phyloP scores from a whole-genome alignment of 2,113 vertebrate genomes.

The Cisticola juncidis region DNA sequence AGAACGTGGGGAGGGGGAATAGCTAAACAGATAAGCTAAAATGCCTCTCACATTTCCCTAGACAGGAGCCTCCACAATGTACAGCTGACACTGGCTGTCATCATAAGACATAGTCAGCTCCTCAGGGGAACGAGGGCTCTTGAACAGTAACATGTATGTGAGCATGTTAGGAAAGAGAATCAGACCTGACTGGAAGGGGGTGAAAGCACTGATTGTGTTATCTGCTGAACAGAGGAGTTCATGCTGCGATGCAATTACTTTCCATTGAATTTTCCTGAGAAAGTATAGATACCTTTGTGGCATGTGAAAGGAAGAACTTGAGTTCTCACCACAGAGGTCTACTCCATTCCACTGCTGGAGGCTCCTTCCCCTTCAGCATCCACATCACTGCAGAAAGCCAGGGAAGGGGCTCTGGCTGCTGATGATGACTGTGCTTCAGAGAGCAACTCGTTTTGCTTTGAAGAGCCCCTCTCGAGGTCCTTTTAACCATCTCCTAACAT shows the following conservation, averaged over 20 bases:
- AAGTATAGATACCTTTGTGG: not conserved
- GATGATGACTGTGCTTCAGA: no score
- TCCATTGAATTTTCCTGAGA: not conserved
- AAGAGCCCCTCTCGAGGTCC: not conserved
- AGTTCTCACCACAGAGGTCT: rapidly evolving
- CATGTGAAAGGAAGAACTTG: not conserved
- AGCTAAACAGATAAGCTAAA: slow-evolving; percentile 1
- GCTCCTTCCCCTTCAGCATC: not conserved
- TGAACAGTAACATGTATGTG: slow-evolving; percentile 25
- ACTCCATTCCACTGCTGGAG: not conserved
- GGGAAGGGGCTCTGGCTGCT: not conserved
- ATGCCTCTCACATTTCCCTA: slow-evolving; percentile 51
- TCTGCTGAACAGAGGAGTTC: not conserved
- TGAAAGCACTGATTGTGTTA: not conserved
- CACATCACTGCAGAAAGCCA: not conserved
- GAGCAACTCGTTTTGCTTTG: rapidly evolving
- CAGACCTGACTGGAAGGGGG: not conserved
- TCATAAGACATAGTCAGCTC: slow-evolving; percentile 37
- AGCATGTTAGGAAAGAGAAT: not conserved
- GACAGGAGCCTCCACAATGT: slow-evolving; percentile 22
- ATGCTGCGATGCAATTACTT: not conserved
- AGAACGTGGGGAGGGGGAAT: not conserved
- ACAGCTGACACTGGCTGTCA: slow-evolving; percentile 67
- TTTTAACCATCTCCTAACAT: rapidly evolving
- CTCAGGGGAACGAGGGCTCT: not conserved